A percentile compares a stretch with the other conserved stretches of the same genome.
Conservation (phyloP, 2,888 invertebrate genomes). For the Tetheella fluctuosa region DNA sequence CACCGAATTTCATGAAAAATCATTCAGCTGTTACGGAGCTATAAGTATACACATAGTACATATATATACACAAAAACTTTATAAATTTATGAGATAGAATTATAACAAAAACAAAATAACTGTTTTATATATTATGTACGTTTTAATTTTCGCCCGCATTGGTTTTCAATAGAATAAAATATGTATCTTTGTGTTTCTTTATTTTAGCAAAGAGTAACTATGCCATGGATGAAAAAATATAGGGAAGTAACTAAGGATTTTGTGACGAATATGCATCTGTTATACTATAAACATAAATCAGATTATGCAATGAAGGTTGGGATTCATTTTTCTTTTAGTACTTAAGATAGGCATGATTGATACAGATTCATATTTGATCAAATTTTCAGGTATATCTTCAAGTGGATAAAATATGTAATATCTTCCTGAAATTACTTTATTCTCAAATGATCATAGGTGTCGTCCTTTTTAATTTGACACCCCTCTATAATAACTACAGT, state of each 20-base stretch:
- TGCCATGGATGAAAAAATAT: background rate
- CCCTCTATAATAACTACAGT: background rate
- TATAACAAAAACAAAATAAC: no score
- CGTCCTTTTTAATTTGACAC: background rate
- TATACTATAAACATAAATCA: background rate
- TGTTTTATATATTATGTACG: no score
- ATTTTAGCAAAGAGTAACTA: background rate
- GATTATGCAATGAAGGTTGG: background rate
- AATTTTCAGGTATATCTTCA: conserved; percentile 4
- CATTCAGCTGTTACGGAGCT: no score
- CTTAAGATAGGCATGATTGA: no score
- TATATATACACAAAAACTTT: no score
- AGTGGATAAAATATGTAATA: conserved; percentile 3
- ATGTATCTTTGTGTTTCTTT: background rate
- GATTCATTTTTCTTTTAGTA: background rate
- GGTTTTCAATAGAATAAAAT: background rate
- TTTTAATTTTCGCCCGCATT: no score
- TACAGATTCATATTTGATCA: no score
- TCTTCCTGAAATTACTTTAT: background rate
- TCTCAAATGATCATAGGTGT: background rate
- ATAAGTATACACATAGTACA: no score
- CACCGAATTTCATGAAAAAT: no score
- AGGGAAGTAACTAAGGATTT: background rate
- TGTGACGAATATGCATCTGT: conserved; percentile 3
- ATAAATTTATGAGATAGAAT: no score